These are phyloP conservation scores for Adelosebastes latens DNA, from an alignment of 2,797 vertebrate species.

Conservation along the genomic window DNA sequence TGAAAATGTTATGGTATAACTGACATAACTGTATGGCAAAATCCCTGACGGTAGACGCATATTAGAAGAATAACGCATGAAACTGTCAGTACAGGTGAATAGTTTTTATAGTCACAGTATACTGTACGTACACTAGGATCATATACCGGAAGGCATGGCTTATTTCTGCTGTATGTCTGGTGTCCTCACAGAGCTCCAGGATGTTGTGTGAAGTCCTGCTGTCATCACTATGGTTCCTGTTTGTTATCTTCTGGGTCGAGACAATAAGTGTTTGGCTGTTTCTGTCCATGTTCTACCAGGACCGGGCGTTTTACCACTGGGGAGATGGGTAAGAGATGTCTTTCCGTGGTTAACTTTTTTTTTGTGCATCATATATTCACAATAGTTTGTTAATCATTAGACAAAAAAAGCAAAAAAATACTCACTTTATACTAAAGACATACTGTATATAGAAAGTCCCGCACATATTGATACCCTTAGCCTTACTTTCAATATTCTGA, in stretches of 20 bases:
- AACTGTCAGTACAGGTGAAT: not conserved
- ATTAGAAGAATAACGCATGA: not conserved
- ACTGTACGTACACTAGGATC: not conserved
- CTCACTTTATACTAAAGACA: not conserved
- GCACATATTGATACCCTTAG: not conserved
- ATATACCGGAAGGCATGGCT: not conserved
- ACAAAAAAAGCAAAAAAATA: not conserved
- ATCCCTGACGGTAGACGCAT: not conserved
- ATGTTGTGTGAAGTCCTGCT: conserved; percentile 88
- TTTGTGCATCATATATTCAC: not conserved
- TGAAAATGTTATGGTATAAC: not conserved
- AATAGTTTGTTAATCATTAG: not conserved
- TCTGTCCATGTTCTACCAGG: conserved; percentile 86
- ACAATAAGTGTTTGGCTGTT: conserved; percentile 87
- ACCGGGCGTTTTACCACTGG: conserved; percentile 80
- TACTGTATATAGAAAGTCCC: not conserved
- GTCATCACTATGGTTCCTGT: conserved; percentile 86
- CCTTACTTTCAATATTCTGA: not conserved
- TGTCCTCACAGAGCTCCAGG: conserved; percentile 59
- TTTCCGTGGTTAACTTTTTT: not conserved
- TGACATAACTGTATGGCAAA: not conserved
- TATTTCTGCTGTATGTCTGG: not conserved
- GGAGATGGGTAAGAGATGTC: conserved; percentile 77
- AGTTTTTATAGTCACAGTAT: not conserved
- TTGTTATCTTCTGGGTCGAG: conserved; percentile 88